Base-by-base conservation (phyloP, 2,888 invertebrate genomes). In the Sminthurides aquaticus region DNA sequence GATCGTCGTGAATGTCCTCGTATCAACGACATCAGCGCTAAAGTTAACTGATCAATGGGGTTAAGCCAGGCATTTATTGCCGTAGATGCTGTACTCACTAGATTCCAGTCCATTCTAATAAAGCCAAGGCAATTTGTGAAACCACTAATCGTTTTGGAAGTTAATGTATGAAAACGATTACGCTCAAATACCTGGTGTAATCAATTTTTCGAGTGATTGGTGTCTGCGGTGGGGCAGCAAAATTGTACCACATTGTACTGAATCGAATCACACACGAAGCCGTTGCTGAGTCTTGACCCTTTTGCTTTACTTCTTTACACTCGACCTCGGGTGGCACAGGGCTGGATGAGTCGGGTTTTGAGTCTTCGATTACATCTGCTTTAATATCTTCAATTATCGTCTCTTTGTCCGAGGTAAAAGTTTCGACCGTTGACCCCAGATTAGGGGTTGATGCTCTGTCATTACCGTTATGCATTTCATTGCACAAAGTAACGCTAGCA, bases 31-130 rank as follows among this genome's bases (percentile, higher is more conserved):
- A 91, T 88, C 57, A 90, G 87, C 72, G 90, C 85, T 67, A 90
- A 89, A 57, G 93, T 90, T 67, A 96, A 84, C 22, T 93, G 84
- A 81, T 95, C 94, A 78, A 90, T 88, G 0, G 96, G 95, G 82
- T 94, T 95, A 87, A 97, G 88, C 97, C 97, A 97, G 1, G 96
- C 95, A 77, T 94, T 94, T 75, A 97, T 96, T 0, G 95, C 93
- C 0, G 97, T 96, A 0, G 95, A 93, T 3, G 94, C 94, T 1
- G 96, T 96, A 77, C 94, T 95, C 61, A 97, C 80, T 63, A 97
- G 81, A 81, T 97, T 97, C 96, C 97, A 97, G 79, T 97, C 96
- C 75, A 94, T 81, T 75, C 94, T 88, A 76, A 5, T 70, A 59
- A n/a, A 43, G n/a, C n/a, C n/a, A n/a, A n/a, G n/a, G n/a, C 15